Conservation (phyloP, 1,140 invertebrate genomes). For the Heterodera carotae region DNA sequence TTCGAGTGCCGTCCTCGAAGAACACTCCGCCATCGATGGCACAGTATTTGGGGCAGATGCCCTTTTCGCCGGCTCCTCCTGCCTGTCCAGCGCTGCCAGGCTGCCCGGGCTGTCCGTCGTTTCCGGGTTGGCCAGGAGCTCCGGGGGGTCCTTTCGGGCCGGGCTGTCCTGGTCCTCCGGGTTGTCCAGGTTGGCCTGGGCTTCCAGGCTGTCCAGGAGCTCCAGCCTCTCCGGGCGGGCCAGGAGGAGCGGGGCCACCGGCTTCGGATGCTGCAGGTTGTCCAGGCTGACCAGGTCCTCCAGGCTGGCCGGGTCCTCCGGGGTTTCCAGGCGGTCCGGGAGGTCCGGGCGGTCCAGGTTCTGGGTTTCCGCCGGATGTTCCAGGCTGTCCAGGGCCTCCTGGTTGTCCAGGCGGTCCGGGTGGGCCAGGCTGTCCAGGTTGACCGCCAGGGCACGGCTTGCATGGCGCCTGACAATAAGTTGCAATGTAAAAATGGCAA, state of each 20-base stretch:
- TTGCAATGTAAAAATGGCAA: background rate
- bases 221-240: conserved; percentile 36
- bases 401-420: conserved; percentile 53
- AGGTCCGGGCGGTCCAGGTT: conserved; percentile 30
- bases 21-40: conserved; percentile 64
- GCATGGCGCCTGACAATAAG: conserved; percentile 41
- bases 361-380: conserved; percentile 32
- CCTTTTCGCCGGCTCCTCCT: conserved; percentile 56
- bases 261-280: conserved; percentile 51
- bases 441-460: conserved; percentile 43
- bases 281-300: conserved; percentile 49
- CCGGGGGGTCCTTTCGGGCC: conserved; percentile 49
- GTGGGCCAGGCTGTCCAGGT: conserved; percentile 50
- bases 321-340: conserved; percentile 40
- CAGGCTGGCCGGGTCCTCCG: conserved; percentile 45
- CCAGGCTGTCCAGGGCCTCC: conserved; percentile 53
- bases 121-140: conserved; percentile 46
- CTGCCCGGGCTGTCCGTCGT: conserved; percentile 51
- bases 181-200: conserved; percentile 46
- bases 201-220: conserved; percentile 33
- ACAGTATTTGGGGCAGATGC: conserved; percentile 64
- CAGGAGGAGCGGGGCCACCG: conserved; percentile 38
- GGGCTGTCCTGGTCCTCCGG: conserved; percentile 38
- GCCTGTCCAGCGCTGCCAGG: conserved; percentile 43
- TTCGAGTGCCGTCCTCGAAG: conserved; percentile 60